Percentiles rank a stretch among this genome's conserved stretches.
These are phyloP conservation scores for Vombatus ursinus DNA, from an alignment of 2,113 vertebrate genomes.

Conservation along the genomic window DNA sequence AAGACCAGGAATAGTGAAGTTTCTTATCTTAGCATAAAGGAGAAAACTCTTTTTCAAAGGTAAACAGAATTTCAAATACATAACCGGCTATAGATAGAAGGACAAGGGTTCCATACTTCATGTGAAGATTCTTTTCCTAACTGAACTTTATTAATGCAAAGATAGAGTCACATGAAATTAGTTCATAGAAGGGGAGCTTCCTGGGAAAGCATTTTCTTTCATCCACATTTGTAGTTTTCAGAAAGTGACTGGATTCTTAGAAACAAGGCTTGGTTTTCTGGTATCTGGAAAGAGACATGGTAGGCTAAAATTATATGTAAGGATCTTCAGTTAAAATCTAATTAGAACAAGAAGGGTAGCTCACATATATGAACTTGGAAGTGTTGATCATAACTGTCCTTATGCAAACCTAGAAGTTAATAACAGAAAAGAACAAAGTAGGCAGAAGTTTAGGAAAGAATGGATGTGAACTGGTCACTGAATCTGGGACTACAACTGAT, in stretches of 20 bases:
- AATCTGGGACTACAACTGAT: not conserved
- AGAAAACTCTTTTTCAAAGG: conserved; percentile 61
- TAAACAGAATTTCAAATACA: conserved; percentile 30
- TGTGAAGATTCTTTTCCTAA: not conserved
- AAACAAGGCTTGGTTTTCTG: not conserved
- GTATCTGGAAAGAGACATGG: not conserved
- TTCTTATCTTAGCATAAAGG: conserved; percentile 56
- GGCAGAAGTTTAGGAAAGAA: not conserved
- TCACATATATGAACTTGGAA: too few species aligned
- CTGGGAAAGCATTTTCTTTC: not conserved
- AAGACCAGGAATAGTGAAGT: not conserved
- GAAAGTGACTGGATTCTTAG: not conserved
- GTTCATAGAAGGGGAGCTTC: not conserved
- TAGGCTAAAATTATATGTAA: not conserved
- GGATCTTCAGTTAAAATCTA: not conserved
- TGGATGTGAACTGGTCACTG: not conserved
- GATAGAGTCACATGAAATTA: too few species aligned
- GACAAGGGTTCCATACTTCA: not conserved
- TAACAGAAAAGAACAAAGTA: not conserved
- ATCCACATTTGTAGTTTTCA: not conserved
- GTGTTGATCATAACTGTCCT: too few species aligned
- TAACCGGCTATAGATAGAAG: not conserved
- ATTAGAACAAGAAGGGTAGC: not conserved
- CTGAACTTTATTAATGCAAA: not conserved
- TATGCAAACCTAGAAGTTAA: not conserved